phyloP scores from a whole-genome alignment of 2,797 vertebrate genomes.

The Labroides dimidiatus region DNA sequence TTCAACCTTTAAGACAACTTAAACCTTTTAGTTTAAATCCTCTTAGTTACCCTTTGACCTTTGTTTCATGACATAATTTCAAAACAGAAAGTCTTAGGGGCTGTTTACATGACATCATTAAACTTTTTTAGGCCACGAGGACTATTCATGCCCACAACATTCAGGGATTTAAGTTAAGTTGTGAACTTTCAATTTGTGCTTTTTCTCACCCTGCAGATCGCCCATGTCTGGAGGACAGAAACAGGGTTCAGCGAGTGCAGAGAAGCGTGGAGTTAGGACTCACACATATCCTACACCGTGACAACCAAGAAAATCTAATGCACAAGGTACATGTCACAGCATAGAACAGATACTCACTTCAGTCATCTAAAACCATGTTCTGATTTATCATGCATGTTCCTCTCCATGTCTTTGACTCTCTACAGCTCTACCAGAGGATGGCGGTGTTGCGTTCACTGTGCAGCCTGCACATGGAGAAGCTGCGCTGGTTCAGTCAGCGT shows the following conservation, averaged over 20 bases:
- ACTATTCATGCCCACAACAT: neutral
- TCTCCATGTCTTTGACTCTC: constrained; percentile 29
- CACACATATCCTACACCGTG: constrained; percentile 86
- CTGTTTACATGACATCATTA: neutral
- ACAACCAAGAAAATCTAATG: constrained; percentile 88
- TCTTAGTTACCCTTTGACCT: too few relatives aligned
- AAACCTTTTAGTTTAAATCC: too few relatives aligned
- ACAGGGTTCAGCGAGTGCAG: constrained; percentile 87
- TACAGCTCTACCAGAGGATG: constrained; percentile 84
- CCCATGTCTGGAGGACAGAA: constrained; percentile 90
- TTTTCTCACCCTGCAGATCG: constrained; percentile 82
- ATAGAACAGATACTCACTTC: neutral
- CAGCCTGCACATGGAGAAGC: constrained; percentile 85
- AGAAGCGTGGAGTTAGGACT: constrained; percentile 88
- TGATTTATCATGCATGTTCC: neutral
- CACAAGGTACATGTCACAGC: constrained; percentile 83
- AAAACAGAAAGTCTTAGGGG: neutral
- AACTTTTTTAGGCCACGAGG: neutral
- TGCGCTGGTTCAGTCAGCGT: constrained; percentile 83
- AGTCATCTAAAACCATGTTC: neutral
- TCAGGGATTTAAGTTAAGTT: neutral
- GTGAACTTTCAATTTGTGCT: neutral
- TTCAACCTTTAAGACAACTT: too few relatives aligned
- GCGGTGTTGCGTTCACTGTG: constrained; percentile 81
- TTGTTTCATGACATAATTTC: neutral